Evolutionary conservation across 2,888 invertebrate genomes (phyloP).

Genomic region (Orgyia antiqua): DNA sequence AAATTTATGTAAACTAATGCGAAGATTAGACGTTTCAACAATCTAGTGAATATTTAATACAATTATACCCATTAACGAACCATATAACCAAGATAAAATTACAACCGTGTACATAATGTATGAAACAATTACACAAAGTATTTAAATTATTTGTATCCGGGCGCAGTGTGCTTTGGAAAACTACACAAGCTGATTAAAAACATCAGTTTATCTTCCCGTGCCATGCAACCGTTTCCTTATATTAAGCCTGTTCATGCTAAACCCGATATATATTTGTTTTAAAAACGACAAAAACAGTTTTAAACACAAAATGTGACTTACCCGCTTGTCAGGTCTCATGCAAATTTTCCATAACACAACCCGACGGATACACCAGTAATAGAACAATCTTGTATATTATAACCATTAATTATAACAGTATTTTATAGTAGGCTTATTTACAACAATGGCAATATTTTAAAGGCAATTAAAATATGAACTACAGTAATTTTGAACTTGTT

Average conservation of each 20-base stretch:
- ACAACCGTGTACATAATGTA: conserved; percentile 40
- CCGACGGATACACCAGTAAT: conserved; percentile 60
- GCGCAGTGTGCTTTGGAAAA: conserved; percentile 66
- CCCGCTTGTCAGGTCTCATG: conserved; percentile 46
- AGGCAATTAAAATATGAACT: too few relatives aligned
- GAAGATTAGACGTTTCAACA: too few relatives aligned
- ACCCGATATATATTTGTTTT: conserved; percentile 22
- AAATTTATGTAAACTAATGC: too few relatives aligned
- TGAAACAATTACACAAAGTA: conserved; percentile 39
- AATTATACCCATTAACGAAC: conserved; percentile 7
- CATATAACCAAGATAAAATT: conserved; percentile 41
- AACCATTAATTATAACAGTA: conserved; percentile 51
- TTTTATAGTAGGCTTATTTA: conserved; percentile 25
- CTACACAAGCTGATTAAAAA: conserved; percentile 23
- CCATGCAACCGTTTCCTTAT: conserved; percentile 33
- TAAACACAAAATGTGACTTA: conserved; percentile 45
- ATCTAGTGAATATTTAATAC: background rate
- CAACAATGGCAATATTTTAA: conserved; percentile 16
- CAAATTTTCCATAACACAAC: conserved; percentile 71
- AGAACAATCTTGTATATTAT: conserved; percentile 41
- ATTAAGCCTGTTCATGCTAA: conserved; percentile 46
- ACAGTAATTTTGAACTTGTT: too few relatives aligned
- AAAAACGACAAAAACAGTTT: conserved; percentile 20
- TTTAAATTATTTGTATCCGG: conserved; percentile 40
- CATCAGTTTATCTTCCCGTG: conserved; percentile 19